These are phyloP conservation scores for Netelia virgata DNA, from an alignment of 2,888 invertebrate genomes.

Conservation along the genomic window DNA sequence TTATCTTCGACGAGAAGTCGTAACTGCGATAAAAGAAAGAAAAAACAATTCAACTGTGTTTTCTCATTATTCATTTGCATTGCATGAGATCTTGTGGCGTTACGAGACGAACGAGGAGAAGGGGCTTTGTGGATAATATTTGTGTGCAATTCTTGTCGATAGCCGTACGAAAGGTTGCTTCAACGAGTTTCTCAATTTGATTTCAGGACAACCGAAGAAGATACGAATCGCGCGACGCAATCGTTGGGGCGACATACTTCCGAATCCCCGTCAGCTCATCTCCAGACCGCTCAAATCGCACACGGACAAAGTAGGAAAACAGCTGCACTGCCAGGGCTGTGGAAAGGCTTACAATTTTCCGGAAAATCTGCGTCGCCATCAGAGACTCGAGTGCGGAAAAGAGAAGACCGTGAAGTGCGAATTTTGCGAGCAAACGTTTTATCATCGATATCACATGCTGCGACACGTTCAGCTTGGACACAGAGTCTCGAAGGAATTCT, in stretches of 20 bases:
- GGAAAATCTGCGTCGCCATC: constrained; percentile 70
- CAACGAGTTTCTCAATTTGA: background rate
- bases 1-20: background rate
- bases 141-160: background rate
- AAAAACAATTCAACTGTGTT: background rate
- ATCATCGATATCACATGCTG: constrained; percentile 45
- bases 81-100: constrained; percentile 11
- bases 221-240: constrained; percentile 13
- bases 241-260: constrained; percentile 19
- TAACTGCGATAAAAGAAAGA: background rate
- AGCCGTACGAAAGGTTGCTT: background rate
- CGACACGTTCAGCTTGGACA: constrained; percentile 18
- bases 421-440: constrained; percentile 68
- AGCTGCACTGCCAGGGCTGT: constrained; percentile 74
- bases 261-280: background rate
- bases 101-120: background rate
- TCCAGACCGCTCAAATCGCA: background rate
- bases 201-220: background rate
- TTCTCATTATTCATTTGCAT: background rate
- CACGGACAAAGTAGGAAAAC: background rate
- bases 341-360: constrained; percentile 77
- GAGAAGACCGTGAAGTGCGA: constrained; percentile 60
- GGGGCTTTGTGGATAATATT: background rate
- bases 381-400: constrained; percentile 77
- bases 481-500: constrained; percentile 28